phyloP scores from a whole-genome alignment of 2,113 vertebrate genomes.

The Megaleporinus macrocephalus region DNA sequence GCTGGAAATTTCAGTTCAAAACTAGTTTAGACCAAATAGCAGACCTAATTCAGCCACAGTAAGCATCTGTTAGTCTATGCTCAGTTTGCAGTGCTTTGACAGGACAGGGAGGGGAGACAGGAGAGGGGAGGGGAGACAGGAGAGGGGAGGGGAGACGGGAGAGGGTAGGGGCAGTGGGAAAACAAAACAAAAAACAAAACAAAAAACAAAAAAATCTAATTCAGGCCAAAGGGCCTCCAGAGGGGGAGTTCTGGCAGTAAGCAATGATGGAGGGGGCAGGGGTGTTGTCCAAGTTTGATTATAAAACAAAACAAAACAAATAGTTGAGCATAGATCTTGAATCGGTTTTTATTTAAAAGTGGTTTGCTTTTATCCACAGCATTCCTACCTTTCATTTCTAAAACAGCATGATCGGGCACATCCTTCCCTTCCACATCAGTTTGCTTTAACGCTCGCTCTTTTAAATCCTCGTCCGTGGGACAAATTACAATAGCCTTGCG shows the following conservation, averaged over 20 bases:
- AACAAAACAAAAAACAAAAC: no score
- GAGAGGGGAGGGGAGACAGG: not conserved
- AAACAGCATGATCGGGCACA: conserved; percentile 92
- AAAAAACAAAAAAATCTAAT: conserved; percentile 8
- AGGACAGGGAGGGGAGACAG: not conserved
- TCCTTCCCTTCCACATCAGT: conserved; percentile 93
- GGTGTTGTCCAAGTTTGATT: conserved; percentile 77
- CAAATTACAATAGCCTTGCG: conserved; percentile 94
- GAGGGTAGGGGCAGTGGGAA: no score
- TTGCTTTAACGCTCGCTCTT: conserved; percentile 89
- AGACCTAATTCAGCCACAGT: not conserved
- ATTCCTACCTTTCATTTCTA: conserved; percentile 96
- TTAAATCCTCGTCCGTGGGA: conserved; percentile 91
- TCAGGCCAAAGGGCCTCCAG: conserved; percentile 5
- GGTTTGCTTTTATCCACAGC: conserved; percentile 63
- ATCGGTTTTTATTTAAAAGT: conserved; percentile 59
- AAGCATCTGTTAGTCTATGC: not conserved
- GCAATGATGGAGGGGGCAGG: conserved; percentile 8
- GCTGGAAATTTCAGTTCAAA: not conserved
- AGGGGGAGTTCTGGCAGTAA: conserved; percentile 8
- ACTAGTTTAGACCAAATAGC: conserved; percentile 5
- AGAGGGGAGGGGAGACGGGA: no score
- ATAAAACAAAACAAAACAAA: conserved; percentile 63
- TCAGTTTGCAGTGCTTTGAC: conserved; percentile 38
- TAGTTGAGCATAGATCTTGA: conserved; percentile 56